Evolutionary conservation across 2,888 invertebrate genomes (phyloP).

Genomic region (Nomada lathburiana): DNA sequence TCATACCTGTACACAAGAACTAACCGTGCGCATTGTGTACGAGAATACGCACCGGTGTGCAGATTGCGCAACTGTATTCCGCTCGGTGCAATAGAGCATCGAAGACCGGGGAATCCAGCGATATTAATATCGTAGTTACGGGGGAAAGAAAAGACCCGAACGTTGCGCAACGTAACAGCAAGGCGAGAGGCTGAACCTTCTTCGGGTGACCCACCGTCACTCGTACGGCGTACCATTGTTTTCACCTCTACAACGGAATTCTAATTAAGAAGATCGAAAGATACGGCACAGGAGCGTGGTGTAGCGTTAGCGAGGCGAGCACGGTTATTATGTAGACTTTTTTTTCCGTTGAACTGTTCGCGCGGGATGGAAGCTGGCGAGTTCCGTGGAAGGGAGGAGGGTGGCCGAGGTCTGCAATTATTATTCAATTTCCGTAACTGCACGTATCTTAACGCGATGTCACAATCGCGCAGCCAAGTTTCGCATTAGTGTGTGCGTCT

Average conservation of each 20-base stretch:
- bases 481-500: conserved; percentile 6
- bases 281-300: conserved; percentile 65
- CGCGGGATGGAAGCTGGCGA: conserved; percentile 42
- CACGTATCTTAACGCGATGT: conserved; percentile 80
- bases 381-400: conserved; percentile 18
- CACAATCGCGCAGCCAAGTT: conserved; percentile 72
- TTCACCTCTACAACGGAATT: conserved; percentile 75
- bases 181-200: background rate
- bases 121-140: background rate
- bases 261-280: conserved; percentile 78
- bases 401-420: conserved; percentile 76
- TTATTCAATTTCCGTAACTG: conserved; percentile 82
- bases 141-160: no score
- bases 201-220: conserved; percentile 24
- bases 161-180: background rate
- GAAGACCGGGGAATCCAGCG: background rate
- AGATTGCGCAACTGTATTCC: background rate
- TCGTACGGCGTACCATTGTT: conserved; percentile 72
- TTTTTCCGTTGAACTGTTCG: conserved; percentile 43
- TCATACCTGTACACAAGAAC: conserved; percentile 51
- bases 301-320: conserved; percentile 51
- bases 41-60: background rate
- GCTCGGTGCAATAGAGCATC: background rate
- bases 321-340: conserved; percentile 69
- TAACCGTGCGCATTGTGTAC: conserved; percentile 23